phyloP scores from a whole-genome alignment of 2,797 vertebrate genomes.

The Glossophaga mutica region DNA sequence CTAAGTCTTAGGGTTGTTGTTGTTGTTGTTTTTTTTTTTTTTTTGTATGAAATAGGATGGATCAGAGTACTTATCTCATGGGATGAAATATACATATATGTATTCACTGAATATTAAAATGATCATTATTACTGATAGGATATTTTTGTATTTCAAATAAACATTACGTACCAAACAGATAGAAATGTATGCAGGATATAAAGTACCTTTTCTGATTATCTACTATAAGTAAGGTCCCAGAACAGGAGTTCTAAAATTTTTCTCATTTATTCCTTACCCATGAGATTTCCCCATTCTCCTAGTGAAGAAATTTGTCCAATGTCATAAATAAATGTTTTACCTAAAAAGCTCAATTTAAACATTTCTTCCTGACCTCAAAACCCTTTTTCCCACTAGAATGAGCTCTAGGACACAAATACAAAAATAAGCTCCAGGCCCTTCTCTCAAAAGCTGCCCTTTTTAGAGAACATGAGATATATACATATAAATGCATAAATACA shows the following conservation, averaged over 20 bases:
- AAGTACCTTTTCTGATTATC: background rate
- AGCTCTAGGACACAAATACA: slow-evolving; percentile 38
- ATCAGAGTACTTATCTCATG: background rate
- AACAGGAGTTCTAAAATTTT: background rate
- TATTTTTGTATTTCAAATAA: background rate
- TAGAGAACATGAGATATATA: background rate
- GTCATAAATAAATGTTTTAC: slow-evolving; percentile 8
- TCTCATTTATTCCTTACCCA: background rate
- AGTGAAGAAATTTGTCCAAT: background rate
- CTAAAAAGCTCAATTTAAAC: background rate
- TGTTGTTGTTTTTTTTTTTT: background rate
- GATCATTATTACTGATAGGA: background rate
- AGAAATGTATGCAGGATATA: background rate
- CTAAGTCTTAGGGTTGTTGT: background rate
- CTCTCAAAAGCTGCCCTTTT: slow-evolving; percentile 7
- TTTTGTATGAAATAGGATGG: background rate
- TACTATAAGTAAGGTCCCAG: background rate
- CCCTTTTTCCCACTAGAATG: slow-evolving; percentile 31
- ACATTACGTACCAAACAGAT: background rate
- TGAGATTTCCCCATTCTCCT: background rate
- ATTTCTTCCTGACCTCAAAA: slow-evolving; percentile 10
- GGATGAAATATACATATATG: background rate
- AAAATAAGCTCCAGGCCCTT: background rate
- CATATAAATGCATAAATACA: background rate
- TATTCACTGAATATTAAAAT: background rate